These are phyloP conservation scores for Dilophus febrilis DNA, from an alignment of 2,888 invertebrate species.

Conservation along the genomic window DNA sequence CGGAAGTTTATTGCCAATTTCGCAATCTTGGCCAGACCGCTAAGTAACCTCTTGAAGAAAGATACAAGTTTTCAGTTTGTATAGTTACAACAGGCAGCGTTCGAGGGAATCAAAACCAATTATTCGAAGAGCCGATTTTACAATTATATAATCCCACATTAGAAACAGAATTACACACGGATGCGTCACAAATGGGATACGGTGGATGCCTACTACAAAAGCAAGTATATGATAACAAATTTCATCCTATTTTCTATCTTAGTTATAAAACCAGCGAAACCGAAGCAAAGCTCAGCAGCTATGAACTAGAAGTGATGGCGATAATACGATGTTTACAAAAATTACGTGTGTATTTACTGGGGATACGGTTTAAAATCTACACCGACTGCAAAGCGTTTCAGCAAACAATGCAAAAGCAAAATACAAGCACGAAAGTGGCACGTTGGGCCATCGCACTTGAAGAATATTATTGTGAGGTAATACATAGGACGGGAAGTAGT, in stretches of 20 bases:
- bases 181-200: neutral
- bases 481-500: too few species aligned
- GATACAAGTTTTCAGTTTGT: neutral
- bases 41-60: neutral
- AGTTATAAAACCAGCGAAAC: neutral
- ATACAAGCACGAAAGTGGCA: too few species aligned
- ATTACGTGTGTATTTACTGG: too few species aligned
- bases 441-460: too few species aligned
- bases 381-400: too few species aligned
- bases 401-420: too few species aligned
- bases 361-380: too few species aligned
- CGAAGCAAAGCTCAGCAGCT: neutral
- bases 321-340: too few species aligned
- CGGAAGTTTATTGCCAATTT: neutral
- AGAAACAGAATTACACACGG: neutral
- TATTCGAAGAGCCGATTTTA: neutral
- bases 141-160: too few species aligned
- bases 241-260: neutral
- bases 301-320: neutral
- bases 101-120: neutral
- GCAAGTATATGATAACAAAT: neutral
- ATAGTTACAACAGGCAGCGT: neutral
- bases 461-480: too few species aligned
- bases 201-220: neutral
- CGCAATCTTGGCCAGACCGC: neutral